Percentiles rank a stretch among this genome's conserved stretches.
phyloP scores from a whole-genome alignment of 2,888 invertebrate genomes.

The Pyrocoelia pectoralis region DNA sequence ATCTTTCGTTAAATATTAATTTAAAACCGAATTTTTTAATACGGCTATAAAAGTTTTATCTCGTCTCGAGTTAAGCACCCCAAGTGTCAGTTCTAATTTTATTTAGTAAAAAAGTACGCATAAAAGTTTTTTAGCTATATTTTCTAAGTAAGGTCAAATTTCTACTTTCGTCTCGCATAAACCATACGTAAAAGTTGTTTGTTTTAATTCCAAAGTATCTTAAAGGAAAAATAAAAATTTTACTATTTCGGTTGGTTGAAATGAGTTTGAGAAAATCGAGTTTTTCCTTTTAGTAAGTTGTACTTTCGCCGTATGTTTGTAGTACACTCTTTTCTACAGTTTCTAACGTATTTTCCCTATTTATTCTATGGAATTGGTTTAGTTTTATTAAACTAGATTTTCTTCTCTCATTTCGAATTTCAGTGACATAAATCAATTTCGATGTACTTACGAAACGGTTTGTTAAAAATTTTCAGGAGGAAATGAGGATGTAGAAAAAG shows the following conservation, averaged over 20 bases:
- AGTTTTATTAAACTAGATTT: not conserved
- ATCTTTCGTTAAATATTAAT: slow-evolving; percentile 10
- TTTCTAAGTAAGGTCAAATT: slow-evolving; percentile 7
- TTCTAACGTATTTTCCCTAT: not conserved
- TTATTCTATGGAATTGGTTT: slow-evolving; percentile 3
- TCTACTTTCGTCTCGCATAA: not conserved
- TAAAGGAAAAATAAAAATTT: not conserved
- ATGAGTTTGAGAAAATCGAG: not conserved
- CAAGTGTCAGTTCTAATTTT: slow-evolving; percentile 13
- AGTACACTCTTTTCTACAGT: slow-evolving; percentile 2
- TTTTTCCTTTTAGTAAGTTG: slow-evolving; percentile 1
- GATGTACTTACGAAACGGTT: too few relatives aligned
- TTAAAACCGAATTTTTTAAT: slow-evolving; percentile 10
- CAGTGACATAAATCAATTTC: not conserved
- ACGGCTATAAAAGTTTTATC: slow-evolving; percentile 8
- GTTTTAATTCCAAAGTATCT: not conserved
- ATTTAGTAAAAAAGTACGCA: slow-evolving; percentile 10
- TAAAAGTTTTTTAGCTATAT: slow-evolving; percentile 4
- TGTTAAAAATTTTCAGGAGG: too few relatives aligned
- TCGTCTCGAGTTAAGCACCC: slow-evolving; percentile 10
- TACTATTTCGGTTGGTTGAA: not conserved
- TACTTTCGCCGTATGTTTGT: slow-evolving; percentile 4
- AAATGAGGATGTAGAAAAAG: too few relatives aligned
- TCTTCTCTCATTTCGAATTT: not conserved
- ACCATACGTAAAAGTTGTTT: not conserved